Evolutionary conservation across 2,888 invertebrate species (phyloP).

Genomic region (Andrena minutula): DNA sequence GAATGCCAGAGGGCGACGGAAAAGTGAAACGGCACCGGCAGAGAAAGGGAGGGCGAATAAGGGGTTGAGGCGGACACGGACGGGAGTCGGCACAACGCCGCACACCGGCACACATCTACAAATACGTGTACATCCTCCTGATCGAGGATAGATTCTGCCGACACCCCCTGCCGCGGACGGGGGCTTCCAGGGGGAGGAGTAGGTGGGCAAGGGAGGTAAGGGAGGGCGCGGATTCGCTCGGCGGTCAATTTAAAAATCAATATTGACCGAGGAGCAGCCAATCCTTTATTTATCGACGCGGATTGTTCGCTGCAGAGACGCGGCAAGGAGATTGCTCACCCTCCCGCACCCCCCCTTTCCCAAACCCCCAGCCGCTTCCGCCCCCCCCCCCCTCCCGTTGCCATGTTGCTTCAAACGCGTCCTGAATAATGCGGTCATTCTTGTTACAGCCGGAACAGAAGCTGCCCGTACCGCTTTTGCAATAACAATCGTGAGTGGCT

Average conservation of each 20-base stretch:
- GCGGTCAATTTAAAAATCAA: constrained; percentile 85
- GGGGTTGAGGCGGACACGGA: constrained; percentile 40
- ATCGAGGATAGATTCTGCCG: constrained; percentile 68
- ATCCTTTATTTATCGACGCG: constrained; percentile 84
- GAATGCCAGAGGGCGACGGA: constrained; percentile 51
- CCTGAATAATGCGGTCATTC: constrained; percentile 83
- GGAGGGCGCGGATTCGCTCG: constrained; percentile 80
- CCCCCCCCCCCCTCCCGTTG: constrained; percentile 56
- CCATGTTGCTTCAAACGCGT: constrained; percentile 82
- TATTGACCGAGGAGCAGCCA: constrained; percentile 84
- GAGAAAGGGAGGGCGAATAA: constrained; percentile 37
- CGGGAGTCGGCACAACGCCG: constrained; percentile 25
- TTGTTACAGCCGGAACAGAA: constrained; percentile 65
- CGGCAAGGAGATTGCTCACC: constrained; percentile 74
- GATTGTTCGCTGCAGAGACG: constrained; percentile 80
- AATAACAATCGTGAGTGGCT: constrained; percentile 57
- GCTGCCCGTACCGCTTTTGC: constrained; percentile 51
- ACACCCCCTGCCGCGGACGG: constrained; percentile 21
- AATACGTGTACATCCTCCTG: constrained; percentile 59
- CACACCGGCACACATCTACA: constrained; percentile 42
- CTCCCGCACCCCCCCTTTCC: constrained; percentile 60
- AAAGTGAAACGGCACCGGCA: constrained; percentile 24
- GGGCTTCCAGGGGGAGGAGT: constrained; percentile 45
- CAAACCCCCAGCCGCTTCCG: constrained; percentile 43
- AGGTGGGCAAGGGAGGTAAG: constrained; percentile 53